phyloP scores from a whole-genome alignment of 1,140 invertebrate genomes.

The Lithobius niger region DNA sequence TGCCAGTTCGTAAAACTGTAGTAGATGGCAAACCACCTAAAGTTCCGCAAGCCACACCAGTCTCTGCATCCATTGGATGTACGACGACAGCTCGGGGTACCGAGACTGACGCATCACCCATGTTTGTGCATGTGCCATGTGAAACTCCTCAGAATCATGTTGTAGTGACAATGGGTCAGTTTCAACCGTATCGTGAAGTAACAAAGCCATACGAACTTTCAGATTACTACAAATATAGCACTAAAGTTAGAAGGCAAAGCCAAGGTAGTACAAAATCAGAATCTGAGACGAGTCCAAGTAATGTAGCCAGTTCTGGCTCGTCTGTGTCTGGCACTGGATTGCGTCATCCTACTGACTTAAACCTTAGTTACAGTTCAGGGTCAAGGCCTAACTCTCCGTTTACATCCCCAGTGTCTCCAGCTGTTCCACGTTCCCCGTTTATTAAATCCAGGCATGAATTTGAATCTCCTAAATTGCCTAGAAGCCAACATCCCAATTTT shows the following conservation, averaged over 20 bases:
- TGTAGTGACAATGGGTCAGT: constrained; percentile 69
- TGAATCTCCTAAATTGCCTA: no score
- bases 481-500: no score
- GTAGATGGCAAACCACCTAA: background rate
- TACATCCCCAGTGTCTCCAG: no score
- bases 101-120: constrained; percentile 12
- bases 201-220: constrained; percentile 94
- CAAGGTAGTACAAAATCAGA: constrained; percentile 9
- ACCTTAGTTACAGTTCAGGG: background rate
- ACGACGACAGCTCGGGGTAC: constrained; percentile 3
- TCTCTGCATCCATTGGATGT: constrained; percentile 14
- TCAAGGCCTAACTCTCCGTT: no score
- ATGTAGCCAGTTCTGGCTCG: background rate
- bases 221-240: constrained; percentile 94
- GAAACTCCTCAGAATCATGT: constrained; percentile 65
- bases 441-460: no score
- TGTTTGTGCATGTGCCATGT: constrained; percentile 34
- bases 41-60: background rate
- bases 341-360: no score
- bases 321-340: background rate
- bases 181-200: constrained; percentile 81
- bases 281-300: background rate
- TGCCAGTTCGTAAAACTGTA: constrained; percentile 14
- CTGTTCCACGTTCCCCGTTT: no score
- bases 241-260: constrained; percentile 60